These are phyloP conservation scores for Latrodectus elegans DNA, from an alignment of 2,888 invertebrate species.

Conservation along the genomic window DNA sequence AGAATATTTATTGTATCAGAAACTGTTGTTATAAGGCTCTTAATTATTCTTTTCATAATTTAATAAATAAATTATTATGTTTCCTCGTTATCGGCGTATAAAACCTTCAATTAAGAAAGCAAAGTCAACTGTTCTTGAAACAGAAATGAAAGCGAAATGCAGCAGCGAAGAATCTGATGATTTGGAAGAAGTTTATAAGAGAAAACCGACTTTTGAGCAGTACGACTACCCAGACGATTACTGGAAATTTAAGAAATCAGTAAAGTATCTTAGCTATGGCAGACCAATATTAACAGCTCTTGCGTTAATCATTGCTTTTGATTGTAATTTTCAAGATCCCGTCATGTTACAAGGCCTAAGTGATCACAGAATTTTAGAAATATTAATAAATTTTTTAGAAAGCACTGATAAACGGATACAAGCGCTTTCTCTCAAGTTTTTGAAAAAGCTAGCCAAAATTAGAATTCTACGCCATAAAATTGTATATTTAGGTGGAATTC, in stretches of 20 bases:
- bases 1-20: not conserved
- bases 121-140: not conserved
- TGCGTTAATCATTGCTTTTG: conserved; percentile 19
- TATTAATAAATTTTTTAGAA: conserved; percentile 40
- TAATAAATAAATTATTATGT: not conserved
- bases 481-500: conserved; percentile 44
- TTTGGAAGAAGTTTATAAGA: conserved; percentile 43
- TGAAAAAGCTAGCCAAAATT: conserved; percentile 37
- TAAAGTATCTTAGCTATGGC: conserved; percentile 42
- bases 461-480: conserved; percentile 32
- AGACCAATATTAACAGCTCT: conserved; percentile 34
- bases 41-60: not conserved
- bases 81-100: conserved; percentile 27
- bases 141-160: conserved; percentile 8
- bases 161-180: conserved; percentile 52
- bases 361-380: conserved; percentile 33
- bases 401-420: conserved; percentile 47
- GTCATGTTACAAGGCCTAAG: conserved; percentile 43
- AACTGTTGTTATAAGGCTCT: not conserved
- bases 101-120: not conserved
- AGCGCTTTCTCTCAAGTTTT: conserved; percentile 34
- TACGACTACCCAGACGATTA: conserved; percentile 46
- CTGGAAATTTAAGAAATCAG: conserved; percentile 42
- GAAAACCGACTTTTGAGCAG: conserved; percentile 27
- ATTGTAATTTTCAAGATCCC: conserved; percentile 59